phyloP scores from a whole-genome alignment of 92 coral and sea anemone species.

The Isaurus tuberculatus region DNA sequence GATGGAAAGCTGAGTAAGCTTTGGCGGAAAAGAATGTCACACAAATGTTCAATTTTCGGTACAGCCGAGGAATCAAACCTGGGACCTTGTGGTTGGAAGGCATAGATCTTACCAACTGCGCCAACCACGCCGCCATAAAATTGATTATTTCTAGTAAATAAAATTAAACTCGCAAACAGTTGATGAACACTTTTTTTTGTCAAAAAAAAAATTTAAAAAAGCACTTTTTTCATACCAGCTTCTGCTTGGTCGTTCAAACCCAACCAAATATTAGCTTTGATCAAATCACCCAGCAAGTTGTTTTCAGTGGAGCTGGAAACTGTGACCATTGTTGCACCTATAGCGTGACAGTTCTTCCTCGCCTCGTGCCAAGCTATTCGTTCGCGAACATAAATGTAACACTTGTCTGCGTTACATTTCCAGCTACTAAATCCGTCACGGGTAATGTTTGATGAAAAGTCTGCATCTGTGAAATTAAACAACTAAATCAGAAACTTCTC shows the following conservation, averaged over 20 bases:
- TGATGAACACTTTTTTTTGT: too few species aligned
- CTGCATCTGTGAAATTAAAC: background rate
- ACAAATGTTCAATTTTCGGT: too few species aligned
- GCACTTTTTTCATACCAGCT: conserved; percentile 70
- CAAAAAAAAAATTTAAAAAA: background rate
- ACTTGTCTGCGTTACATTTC: conserved; percentile 73
- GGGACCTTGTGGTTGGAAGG: too few species aligned
- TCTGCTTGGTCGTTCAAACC: conserved; percentile 96
- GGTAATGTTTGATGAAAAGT: background rate
- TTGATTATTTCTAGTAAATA: too few species aligned
- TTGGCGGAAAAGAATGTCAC: too few species aligned
- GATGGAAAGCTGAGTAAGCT: too few species aligned
- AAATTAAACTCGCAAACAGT: too few species aligned
- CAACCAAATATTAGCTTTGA: conserved; percentile 80
- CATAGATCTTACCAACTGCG: too few species aligned
- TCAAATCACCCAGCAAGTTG: conserved; percentile 62
- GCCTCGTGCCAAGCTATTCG: conserved; percentile 89
- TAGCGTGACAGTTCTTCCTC: conserved; percentile 62
- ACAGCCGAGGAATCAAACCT: too few species aligned
- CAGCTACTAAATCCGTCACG: conserved; percentile 61
- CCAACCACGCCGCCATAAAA: too few species aligned
- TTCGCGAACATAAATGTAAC: conserved; percentile 73
- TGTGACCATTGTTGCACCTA: conserved; percentile 71
- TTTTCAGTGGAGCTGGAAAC: conserved; percentile 67
- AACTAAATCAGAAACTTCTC: background rate